Base-by-base conservation (phyloP, 2,888 invertebrate genomes). In the Poecilobothrus nobilitatus region DNA sequence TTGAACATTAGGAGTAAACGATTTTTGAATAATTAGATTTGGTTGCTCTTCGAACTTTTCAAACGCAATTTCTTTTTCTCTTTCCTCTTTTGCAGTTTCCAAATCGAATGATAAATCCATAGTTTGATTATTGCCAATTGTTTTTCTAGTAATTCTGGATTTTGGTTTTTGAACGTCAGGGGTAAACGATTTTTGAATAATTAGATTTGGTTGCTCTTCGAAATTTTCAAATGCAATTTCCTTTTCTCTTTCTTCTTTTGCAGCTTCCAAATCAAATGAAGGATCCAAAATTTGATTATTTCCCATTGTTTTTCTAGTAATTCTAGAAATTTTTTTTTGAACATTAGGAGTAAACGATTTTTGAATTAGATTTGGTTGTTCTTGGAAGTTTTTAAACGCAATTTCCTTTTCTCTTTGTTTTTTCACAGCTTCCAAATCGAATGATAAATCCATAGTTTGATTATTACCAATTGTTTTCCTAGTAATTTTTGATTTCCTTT, bases 221-320 rank as follows among this genome's bases (percentile, higher is more conserved):
- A 71, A 71, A 21, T 71, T 70, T 15, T 66, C 64, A 22, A 71
- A 71, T 3, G 70, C 70, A 6, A 62, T n/a, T 53, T 71, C 67
- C 53, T 67, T 53, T 27, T 70, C 71, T 0, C 63, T 9, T 9
- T 67, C 10, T 15, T 63, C 65, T 21, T 70, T 70, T 1, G 64
- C 70, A 12, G 64, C 68, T 33, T 70, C 5, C 21, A 70, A 21
- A 63, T 71, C 69, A 1, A 71, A 20, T n/a, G 61, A 22, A 2
- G 21, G 37, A 41, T 63, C 63, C 0, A 65, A 7, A 0, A 64
- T 61, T 12, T 65, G 27, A 15, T 22, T 33, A 0, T n/a, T 69
- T 6, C 70, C 71, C 53, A 70, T 63, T 0, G 70, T 70, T 61
- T 62, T 69, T 12, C 69, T 27, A n/a, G 66, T 64, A 61, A 68